phyloP scores from a whole-genome alignment of 2,113 vertebrate genomes.

The Hydropotes inermis region DNA sequence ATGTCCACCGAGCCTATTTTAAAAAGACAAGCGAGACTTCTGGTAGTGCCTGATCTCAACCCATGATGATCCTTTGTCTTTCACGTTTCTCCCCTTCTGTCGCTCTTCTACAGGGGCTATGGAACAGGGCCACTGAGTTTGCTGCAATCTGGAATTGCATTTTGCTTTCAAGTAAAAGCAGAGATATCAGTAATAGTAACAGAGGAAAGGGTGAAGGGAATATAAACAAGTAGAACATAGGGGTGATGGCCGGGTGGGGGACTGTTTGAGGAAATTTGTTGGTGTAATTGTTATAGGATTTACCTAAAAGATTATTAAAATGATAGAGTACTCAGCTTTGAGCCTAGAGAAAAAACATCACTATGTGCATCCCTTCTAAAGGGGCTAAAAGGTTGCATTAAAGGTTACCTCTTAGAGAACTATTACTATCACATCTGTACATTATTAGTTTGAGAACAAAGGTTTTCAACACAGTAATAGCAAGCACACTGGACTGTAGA shows the following conservation, averaged over 20 bases:
- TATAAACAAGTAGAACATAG: constrained; percentile 41
- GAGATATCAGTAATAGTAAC: constrained; percentile 26
- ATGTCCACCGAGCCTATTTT: constrained; percentile 24
- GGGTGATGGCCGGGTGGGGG: background rate
- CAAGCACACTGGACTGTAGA: background rate
- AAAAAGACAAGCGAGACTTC: constrained; percentile 52
- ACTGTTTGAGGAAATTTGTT: constrained; percentile 22
- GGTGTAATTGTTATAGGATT: constrained; percentile 44
- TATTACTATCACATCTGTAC: background rate
- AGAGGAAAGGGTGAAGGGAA: constrained; percentile 22
- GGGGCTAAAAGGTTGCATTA: background rate
- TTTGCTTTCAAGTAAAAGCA: constrained; percentile 54
- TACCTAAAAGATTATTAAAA: constrained; percentile 56
- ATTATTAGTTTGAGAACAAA: constrained; percentile 6
- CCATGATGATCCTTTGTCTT: constrained; percentile 11
- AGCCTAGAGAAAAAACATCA: constrained; percentile 26
- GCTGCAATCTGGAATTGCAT: constrained; percentile 50
- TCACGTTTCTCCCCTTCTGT: background rate
- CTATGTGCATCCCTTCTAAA: constrained; percentile 13
- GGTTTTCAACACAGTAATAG: constrained; percentile 9
- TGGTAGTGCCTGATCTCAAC: constrained; percentile 58
- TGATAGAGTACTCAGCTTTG: constrained; percentile 43
- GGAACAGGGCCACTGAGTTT: constrained; percentile 37
- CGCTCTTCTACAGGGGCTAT: background rate
- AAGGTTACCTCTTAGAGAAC: background rate